phyloP scores from a whole-genome alignment of 2,888 invertebrate genomes.

The Silvanus unidentatus region DNA sequence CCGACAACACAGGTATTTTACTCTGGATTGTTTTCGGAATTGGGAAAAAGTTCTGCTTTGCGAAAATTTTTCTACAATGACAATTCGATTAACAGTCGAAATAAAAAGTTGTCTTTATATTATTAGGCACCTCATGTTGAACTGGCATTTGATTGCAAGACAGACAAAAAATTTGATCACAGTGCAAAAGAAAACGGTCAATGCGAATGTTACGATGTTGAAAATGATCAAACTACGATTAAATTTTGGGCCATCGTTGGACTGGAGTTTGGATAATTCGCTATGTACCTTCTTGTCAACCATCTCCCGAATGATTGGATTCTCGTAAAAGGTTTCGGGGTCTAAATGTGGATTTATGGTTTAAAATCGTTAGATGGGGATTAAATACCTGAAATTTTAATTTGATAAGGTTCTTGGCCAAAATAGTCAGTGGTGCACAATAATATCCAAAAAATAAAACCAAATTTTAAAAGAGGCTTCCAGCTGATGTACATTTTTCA shows the following conservation, averaged over 20 bases:
- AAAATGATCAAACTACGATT: conserved; percentile 25
- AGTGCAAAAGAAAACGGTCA: conserved; percentile 25
- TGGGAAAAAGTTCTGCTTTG: too few relatives aligned
- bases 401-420: conserved; percentile 15
- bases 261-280: conserved; percentile 8
- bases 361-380: conserved; percentile 4
- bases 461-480: conserved; percentile 32
- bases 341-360: too few relatives aligned
- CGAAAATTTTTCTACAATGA: too few relatives aligned
- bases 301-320: conserved; percentile 7
- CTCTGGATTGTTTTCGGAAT: too few relatives aligned
- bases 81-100: not conserved
- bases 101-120: too few relatives aligned
- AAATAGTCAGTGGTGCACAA: conserved; percentile 32
- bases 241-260: conserved; percentile 18
- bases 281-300: conserved; percentile 12
- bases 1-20: conserved; percentile 17
- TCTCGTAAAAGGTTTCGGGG: conserved; percentile 16
- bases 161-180: conserved; percentile 17
- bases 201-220: conserved; percentile 25
- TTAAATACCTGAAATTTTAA: conserved; percentile 1
- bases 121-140: conserved; percentile 2
- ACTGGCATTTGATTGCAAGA: conserved; percentile 17
- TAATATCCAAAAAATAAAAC: conserved; percentile 33
- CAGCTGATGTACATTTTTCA: conserved; percentile 19